These are phyloP conservation scores for Philonicus albiceps DNA, from an alignment of 2,888 invertebrate species.

Conservation along the genomic window DNA sequence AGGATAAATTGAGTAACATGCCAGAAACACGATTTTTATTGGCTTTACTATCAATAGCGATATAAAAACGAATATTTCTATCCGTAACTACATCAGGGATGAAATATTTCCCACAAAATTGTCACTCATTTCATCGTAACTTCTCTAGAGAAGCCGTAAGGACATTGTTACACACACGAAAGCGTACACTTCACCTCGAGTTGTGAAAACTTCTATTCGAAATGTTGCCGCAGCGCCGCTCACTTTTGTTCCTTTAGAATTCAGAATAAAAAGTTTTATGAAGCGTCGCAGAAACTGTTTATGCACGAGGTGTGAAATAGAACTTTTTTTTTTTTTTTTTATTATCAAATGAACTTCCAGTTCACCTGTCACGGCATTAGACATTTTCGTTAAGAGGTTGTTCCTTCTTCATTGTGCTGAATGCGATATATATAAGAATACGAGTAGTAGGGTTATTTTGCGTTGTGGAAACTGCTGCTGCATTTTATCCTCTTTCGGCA, in stretches of 20 bases:
- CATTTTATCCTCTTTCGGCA: constrained; percentile 35
- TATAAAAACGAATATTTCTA: background rate
- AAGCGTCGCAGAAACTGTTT: constrained; percentile 19
- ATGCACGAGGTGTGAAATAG: constrained; percentile 27
- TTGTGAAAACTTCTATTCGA: constrained; percentile 22
- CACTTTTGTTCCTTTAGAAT: background rate
- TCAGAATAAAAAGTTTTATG: constrained; percentile 16
- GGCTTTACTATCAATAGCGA: background rate
- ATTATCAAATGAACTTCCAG: constrained; percentile 32
- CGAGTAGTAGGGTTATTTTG: constrained; percentile 1
- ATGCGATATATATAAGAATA: background rate
- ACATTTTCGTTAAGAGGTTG: constrained; percentile 22
- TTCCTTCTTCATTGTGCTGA: constrained; percentile 17
- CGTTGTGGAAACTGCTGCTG: constrained; percentile 24
- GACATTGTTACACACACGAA: background rate
- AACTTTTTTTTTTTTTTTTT: constrained; percentile 28
- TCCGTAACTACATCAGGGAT: background rate
- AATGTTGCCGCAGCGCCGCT: background rate
- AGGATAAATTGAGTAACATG: background rate
- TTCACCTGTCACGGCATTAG: constrained; percentile 29
- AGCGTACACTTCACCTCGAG: background rate
- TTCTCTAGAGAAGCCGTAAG: background rate
- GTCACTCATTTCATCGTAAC: background rate
- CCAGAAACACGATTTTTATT: background rate
- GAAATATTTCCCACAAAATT: background rate